Evolutionary conservation across 1,140 invertebrate species (phyloP).

Genomic region (Drosophila carrolli): DNA sequence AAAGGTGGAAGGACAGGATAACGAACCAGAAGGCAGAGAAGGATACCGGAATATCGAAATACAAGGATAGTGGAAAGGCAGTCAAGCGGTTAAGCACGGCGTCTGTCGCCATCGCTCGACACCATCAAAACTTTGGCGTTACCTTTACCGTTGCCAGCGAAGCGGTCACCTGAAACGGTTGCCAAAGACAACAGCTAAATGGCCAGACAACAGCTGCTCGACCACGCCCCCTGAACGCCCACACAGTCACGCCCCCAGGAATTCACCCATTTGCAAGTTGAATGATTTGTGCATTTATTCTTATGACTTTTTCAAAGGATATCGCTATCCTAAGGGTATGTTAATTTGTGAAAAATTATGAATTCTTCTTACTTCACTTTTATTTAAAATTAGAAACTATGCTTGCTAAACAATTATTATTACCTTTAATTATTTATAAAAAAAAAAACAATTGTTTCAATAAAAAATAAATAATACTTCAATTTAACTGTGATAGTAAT

Average conservation of each 20-base stretch:
- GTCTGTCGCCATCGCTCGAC: constrained; percentile 31
- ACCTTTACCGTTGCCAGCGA: constrained; percentile 9
- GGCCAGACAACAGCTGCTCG: constrained; percentile 32
- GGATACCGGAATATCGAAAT: neutral
- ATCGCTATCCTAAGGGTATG: neutral
- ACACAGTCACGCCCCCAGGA: neutral
- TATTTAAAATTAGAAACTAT: too few species aligned
- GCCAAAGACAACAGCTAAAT: constrained; percentile 19
- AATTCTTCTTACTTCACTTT: too few species aligned
- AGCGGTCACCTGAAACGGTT: constrained; percentile 42
- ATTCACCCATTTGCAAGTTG: constrained; percentile 10
- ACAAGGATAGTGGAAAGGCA: constrained; percentile 4
- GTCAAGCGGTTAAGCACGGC: constrained; percentile 21
- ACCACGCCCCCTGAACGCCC: constrained; percentile 9
- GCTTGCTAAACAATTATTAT: too few species aligned
- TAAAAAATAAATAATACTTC: too few species aligned
- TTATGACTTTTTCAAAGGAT: neutral
- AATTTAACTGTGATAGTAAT: too few species aligned
- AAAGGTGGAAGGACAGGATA: neutral
- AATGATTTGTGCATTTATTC: constrained; percentile 27
- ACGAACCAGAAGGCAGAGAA: neutral
- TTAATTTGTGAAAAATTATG: neutral
- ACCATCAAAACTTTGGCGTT: constrained; percentile 17
- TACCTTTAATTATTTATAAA: too few species aligned
- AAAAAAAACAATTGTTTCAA: too few species aligned